These are phyloP conservation scores for Acropora yongei DNA, from an alignment of 64 coral and sea anemone species.

Conservation along the genomic window DNA sequence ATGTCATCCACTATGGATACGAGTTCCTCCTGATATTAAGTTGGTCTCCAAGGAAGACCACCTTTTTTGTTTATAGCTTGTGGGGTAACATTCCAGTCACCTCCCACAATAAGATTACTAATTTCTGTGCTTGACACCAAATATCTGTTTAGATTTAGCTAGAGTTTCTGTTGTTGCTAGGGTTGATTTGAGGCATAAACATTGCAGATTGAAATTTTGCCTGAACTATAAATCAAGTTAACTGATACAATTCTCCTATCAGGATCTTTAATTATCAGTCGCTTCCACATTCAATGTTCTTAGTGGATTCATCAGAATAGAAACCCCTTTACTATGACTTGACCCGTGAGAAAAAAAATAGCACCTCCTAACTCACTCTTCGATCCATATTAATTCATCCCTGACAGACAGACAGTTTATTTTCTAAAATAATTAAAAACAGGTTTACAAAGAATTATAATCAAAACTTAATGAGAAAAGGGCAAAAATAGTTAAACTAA, in stretches of 20 bases:
- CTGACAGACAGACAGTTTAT: no score
- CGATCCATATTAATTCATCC: slow-evolving; percentile 7
- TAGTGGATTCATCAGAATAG: background rate
- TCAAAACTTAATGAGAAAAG: no score
- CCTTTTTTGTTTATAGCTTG: background rate
- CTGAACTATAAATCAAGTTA: background rate
- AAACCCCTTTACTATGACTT: background rate
- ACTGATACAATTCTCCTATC: background rate
- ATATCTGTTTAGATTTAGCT: background rate
- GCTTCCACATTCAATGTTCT: background rate
- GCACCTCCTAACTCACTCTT: background rate
- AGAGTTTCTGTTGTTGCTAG: background rate
- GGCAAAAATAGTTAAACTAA: no score
- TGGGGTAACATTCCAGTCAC: slow-evolving; percentile 3
- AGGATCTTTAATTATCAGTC: background rate
- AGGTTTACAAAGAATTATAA: no score
- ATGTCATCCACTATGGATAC: background rate
- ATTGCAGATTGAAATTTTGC: slow-evolving; percentile 1
- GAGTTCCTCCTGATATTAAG: background rate
- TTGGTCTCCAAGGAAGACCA: background rate
- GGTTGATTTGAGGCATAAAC: background rate
- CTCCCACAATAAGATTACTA: slow-evolving; percentile 20
- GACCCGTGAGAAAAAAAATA: slow-evolving; percentile 1
- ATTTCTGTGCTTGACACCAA: background rate
- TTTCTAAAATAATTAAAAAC: no score